Evolutionary conservation across 2,888 invertebrate species (phyloP), one percentile per base, ranked within the genome.

Genomic region (Hyppa rectilinea): DNA sequence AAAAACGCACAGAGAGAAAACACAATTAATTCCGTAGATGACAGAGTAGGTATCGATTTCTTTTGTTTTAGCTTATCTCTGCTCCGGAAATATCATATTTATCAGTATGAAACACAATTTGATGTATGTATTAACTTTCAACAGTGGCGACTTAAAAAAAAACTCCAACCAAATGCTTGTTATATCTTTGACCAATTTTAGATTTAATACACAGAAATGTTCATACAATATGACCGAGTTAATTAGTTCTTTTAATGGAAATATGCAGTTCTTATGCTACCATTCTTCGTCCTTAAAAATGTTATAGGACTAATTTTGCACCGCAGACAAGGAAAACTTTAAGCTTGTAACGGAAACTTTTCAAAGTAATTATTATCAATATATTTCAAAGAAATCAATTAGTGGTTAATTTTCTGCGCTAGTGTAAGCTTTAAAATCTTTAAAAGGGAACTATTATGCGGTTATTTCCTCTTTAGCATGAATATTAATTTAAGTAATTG

Each of bases 1-100:
- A 3, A 14, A 31, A 36, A 43, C 12, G 34, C 31, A 61, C 40
- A 17, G 40, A 75, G 49, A 69, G 55, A 65, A 81, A 77, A 81
- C 31, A 67, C 65, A 67, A 71, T 68, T 63, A 62, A 77, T 63
- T 49, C 60, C n/a, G 26, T 20, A 49, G 79, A 81, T 72, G 78
- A 78, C 78, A 71, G 78, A 81, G 78, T n/a, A n/a, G n/a, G n/a
- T 79, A 78, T 81, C 67, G 61, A 63, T 67, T 79, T 53, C 69
- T 80, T 82, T 75, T 71, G 65, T 79, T 82, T 66, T 53, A 59
- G 26, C 68, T 82, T 80, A 80, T 81, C 83, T 67, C 0, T 80
- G 65, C 60, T 68, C 68, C 71, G 75, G 66, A 79, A 75, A 79
- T 81, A 80, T 82, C 75, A 80, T 53, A 69, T 79, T 71, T 71